A percentile compares a stretch with the other conserved stretches of the same genome.
These are phyloP conservation scores for Drosophila subsilvestris DNA, from an alignment of 2,888 invertebrate species.

Conservation along the genomic window DNA sequence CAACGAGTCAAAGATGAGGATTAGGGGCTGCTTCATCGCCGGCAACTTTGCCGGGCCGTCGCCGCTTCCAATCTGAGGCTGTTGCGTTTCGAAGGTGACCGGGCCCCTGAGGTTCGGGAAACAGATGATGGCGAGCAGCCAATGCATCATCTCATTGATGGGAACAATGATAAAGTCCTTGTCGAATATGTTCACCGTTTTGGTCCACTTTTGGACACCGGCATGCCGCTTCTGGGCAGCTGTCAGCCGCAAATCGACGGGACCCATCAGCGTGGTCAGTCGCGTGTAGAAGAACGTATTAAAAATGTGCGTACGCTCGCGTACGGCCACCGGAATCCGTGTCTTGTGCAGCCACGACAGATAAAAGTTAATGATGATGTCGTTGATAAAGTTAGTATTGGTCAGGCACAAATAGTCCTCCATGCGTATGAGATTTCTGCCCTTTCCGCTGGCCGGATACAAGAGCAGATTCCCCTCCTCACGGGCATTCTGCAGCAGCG, in stretches of 20 bases:
- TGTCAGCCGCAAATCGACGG: constrained; percentile 88
- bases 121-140: constrained; percentile 98
- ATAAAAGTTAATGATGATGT: constrained; percentile 99
- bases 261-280: constrained; percentile 92
- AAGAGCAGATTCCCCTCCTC: constrained; percentile 88
- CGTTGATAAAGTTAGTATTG: constrained; percentile 97
- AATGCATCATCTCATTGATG: constrained; percentile 98
- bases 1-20: constrained; percentile 97
- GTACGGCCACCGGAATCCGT: constrained; percentile 88
- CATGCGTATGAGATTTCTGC: constrained; percentile 83
- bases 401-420: constrained; percentile 96
- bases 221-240: constrained; percentile 94
- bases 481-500: too few relatives aligned
- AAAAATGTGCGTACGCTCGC: constrained; percentile 95
- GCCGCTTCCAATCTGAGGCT: constrained; percentile 62
- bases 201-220: constrained; percentile 98
- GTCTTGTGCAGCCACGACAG: constrained; percentile 93
- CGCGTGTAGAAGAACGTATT: constrained; percentile 98
- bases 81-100: constrained; percentile 88
- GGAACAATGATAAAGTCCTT: constrained; percentile 99
- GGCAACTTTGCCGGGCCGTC: constrained; percentile 45
- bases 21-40: constrained; percentile 88
- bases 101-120: constrained; percentile 93
- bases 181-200: constrained; percentile 96
- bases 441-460: constrained; percentile 87